Evolutionary conservation across 2,797 vertebrate species (phyloP), one percentile per base, ranked within the genome.

Genomic region (Harpagifer antarcticus): DNA sequence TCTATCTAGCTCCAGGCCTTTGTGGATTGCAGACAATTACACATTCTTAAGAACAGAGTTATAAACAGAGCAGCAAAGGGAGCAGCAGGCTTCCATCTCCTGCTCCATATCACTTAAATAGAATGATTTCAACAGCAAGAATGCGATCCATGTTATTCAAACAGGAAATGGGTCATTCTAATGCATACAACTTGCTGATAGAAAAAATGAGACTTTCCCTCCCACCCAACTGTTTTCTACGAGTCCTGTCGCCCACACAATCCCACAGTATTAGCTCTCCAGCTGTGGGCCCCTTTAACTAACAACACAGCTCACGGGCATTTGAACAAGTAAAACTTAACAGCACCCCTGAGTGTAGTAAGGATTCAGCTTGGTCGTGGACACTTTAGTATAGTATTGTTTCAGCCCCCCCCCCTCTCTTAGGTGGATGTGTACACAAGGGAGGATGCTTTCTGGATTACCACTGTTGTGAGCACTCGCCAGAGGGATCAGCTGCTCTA

Each of bases 401-500:
- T 58, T 68, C 33, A 78, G 48, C 20, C 0, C n/a, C 44, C n/a
- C 44, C 45, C 48, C 52, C 50, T 37, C 33, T 33, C 7, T 42
- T 37, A 67, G 65, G 60, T 85, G 76, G 74, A 60, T 19, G 72
- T 58, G 43, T 81, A 76, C 78, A 86, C 78, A 60, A 66, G 68
- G 20, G 72, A 63, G 58, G 67, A 56, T 76, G 73, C 78, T 72
- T 79, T 83, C 75, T 69, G 77, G 76, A 83, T 86, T 83, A 81
- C 9, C 9, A 40, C 44, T 58, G 77, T 27, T 63, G 63, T 27
- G 58, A 59, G 77, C 40, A 15, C 56, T 68, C 69, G 82, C 79
- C 80, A 50, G 62, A 72, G 68, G 86, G 67, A 75, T 80, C 90
- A 93, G 92, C 91, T 91, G 91, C 89, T 80, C 69, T 89, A 86